These are phyloP conservation scores for Lepidocyrtoides sp. DNA, from an alignment of 2,888 invertebrate species.

Conservation along the genomic window DNA sequence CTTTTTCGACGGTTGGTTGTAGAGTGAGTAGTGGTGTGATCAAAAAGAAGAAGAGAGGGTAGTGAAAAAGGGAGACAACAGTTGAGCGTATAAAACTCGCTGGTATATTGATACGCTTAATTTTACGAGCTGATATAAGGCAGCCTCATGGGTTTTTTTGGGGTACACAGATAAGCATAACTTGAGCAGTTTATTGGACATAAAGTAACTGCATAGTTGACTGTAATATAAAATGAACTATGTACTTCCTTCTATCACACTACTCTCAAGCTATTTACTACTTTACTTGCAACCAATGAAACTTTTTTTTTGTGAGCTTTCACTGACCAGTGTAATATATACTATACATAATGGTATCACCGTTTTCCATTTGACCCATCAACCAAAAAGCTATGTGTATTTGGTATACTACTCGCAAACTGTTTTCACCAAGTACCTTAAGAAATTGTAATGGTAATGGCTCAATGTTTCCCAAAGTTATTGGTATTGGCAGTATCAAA, in stretches of 20 bases:
- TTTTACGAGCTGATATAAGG: background rate
- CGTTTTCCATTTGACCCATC: conserved; percentile 39
- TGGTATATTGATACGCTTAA: background rate
- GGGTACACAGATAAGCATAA: conserved; percentile 41
- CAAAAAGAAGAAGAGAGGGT: background rate
- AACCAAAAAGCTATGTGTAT: background rate
- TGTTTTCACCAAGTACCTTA: conserved; percentile 18
- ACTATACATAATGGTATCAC: background rate
- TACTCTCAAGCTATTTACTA: conserved; percentile 19
- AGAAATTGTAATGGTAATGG: conserved; percentile 72
- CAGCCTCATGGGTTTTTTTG: background rate
- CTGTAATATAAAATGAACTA: conserved; percentile 50
- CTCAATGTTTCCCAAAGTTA: conserved; percentile 64
- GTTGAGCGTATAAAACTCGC: background rate
- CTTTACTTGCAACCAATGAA: too few species aligned
- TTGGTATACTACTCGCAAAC: too few species aligned
- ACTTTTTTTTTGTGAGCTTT: too few species aligned
- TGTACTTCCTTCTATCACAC: background rate
- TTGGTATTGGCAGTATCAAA: conserved; percentile 63
- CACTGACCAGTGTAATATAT: conserved; percentile 57
- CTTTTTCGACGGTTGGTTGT: background rate
- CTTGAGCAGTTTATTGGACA: conserved; percentile 60
- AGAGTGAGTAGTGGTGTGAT: background rate
- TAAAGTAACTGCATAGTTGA: conserved; percentile 69
- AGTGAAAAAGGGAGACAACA: background rate